phyloP scores from a whole-genome alignment of 2,797 vertebrate genomes.

The Acridotheres tristis region DNA sequence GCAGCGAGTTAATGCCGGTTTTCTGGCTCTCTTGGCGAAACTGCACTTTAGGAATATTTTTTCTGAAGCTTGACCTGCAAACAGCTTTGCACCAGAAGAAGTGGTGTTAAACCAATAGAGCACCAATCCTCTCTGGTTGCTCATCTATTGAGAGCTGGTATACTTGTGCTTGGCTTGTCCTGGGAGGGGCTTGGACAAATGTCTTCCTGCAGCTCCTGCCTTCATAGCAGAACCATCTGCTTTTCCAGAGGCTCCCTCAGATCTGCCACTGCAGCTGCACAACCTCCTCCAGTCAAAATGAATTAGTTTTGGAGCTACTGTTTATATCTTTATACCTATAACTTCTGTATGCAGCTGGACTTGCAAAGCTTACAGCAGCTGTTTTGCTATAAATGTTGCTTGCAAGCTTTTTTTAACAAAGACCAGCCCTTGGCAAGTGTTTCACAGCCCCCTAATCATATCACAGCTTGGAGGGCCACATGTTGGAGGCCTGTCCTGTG shows the following conservation, averaged over 20 bases:
- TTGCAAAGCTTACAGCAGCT: background rate
- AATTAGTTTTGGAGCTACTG: background rate
- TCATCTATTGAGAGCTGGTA: background rate
- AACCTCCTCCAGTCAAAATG: background rate
- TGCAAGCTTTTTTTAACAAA: background rate
- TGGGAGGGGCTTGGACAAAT: background rate
- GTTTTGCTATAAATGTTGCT: background rate
- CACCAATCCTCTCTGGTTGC: background rate
- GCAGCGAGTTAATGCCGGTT: background rate
- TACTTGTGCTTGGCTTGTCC: background rate
- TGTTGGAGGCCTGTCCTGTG: background rate
- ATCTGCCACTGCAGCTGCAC: background rate
- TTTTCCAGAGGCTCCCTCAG: background rate
- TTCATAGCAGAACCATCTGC: background rate
- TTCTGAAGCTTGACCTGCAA: background rate
- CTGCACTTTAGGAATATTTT: background rate
- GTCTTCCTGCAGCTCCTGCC: background rate
- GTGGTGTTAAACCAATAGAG: background rate
- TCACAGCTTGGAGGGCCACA: background rate
- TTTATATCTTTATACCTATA: background rate
- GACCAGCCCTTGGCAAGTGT: background rate
- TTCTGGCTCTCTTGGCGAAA: background rate
- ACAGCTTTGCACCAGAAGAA: background rate
- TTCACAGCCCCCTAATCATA: background rate
- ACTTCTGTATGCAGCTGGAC: background rate